phyloP scores from a whole-genome alignment of 2,888 invertebrate genomes.

The Dicyrtoma fusca region DNA sequence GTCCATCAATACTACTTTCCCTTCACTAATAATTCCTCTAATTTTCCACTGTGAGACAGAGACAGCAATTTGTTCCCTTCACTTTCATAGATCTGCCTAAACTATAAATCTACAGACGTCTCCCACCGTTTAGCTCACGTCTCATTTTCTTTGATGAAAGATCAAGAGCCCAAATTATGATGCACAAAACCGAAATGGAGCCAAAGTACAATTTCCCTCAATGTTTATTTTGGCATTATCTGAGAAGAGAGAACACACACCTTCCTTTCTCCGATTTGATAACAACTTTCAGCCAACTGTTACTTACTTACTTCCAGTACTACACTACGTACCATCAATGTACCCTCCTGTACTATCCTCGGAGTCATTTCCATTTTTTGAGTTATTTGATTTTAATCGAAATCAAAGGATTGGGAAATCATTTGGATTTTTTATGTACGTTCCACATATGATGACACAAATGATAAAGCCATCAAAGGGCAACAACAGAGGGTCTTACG shows the following conservation, averaged over 20 bases:
- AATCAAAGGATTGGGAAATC: conserved; percentile 29
- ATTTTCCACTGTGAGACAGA: not conserved
- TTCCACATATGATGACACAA: conserved; percentile 23
- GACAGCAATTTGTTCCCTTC: conserved; percentile 17
- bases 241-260: too few relatives aligned
- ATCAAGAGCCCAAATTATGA: too few relatives aligned
- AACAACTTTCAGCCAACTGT: not conserved
- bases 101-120: not conserved
- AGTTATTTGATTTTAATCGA: conserved; percentile 31
- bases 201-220: too few relatives aligned
- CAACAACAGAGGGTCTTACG: conserved; percentile 23
- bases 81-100: not conserved
- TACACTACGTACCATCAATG: too few relatives aligned
- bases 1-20: conserved; percentile 22
- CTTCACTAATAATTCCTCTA: conserved; percentile 13
- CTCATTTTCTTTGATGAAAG: too few relatives aligned
- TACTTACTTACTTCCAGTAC: too few relatives aligned
- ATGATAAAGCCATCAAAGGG: conserved; percentile 35
- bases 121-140: too few relatives aligned
- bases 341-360: not conserved
- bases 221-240: too few relatives aligned
- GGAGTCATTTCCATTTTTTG: not conserved
- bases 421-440: conserved; percentile 16
- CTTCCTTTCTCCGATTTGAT: too few relatives aligned
- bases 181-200: not conserved